These are phyloP conservation scores for Psilanteris sp. DNA, from an alignment of 1,140 invertebrate genomes.

Conservation along the genomic window DNA sequence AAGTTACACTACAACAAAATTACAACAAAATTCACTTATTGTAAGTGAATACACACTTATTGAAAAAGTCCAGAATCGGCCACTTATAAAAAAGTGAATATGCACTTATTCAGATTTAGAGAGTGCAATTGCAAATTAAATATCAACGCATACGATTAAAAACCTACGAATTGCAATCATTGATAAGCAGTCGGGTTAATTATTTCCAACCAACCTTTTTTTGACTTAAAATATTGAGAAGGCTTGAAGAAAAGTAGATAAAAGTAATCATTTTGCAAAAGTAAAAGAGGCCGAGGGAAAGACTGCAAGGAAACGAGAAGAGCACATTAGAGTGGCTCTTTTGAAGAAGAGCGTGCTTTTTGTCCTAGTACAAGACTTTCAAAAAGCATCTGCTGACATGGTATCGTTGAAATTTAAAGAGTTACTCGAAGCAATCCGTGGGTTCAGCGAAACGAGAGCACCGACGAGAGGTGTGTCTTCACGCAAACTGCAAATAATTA, in stretches of 20 bases:
- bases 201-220: slow-evolving; percentile 8
- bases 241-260: slow-evolving; percentile 30
- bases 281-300: slow-evolving; percentile 45
- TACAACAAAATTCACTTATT: no score
- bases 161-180: no score
- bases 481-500: slow-evolving; percentile 61
- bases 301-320: slow-evolving; percentile 60
- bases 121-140: no score
- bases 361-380: slow-evolving; percentile 48
- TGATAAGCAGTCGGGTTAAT: slow-evolving; percentile 15
- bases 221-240: slow-evolving; percentile 27
- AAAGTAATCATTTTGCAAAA: slow-evolving; percentile 65
- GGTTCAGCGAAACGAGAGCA: slow-evolving; percentile 60
- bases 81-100: no score
- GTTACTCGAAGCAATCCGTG: slow-evolving; percentile 61
- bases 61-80: no score
- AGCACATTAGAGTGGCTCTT: slow-evolving; percentile 65
- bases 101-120: no score
- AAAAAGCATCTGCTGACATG: slow-evolving; percentile 48
- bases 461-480: slow-evolving; percentile 51
- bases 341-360: slow-evolving; percentile 59
- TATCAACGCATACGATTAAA: no score
- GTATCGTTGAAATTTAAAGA: slow-evolving; percentile 66
- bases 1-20: no score
- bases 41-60: no score